Evolutionary conservation across 2,888 invertebrate species (phyloP), one percentile per base, ranked within the genome.

Genomic region (Apantesis nais): DNA sequence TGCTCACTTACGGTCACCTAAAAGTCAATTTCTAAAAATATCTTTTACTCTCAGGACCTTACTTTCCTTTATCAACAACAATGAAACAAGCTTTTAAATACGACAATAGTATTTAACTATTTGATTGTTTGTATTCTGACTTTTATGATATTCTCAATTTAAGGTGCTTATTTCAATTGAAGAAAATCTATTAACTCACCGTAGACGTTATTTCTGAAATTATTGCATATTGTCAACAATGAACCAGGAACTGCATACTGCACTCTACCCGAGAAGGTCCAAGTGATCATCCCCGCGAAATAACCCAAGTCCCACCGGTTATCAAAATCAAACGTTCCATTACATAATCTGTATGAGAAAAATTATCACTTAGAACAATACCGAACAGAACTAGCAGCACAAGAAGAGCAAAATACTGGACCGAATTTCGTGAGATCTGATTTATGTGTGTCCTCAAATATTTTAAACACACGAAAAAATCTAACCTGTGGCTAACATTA

Each of bases 211-310:
- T 75, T 82, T 14, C 69, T 75, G 71, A 94, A 93, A 78, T 89
- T 88, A 52, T 88, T 84, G 78, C 95, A 95, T 55, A 92, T 76
- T 4, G 55, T 67, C 4, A 77, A 62, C 2, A 95, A 78, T 2
- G 83, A 83, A 19, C 93, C 93, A 0, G 95, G 95, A 0, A 77
- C 70, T 2, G 94, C 93, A 7, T 71, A 70, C 74, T 94, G 94
- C 58, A 91, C 91, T 0, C 88, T 83, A 0, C 81, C 79, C 1
- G 94, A 94, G 78, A 94, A 94, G 0, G 90, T 82, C 95, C 94
- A 94, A 41, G 85, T 90, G 68, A 94, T 93, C 12, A 91, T 76
- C 0, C 92, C 95, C 2, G 91, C 85, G 82, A 94, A 94, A 76
- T 91, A 93, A 0, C 90, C 94, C 72, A 94, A 70, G 3, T 89